Base-by-base conservation (phyloP, 2,888 invertebrate species). In the Heteromurus nitidus region DNA sequence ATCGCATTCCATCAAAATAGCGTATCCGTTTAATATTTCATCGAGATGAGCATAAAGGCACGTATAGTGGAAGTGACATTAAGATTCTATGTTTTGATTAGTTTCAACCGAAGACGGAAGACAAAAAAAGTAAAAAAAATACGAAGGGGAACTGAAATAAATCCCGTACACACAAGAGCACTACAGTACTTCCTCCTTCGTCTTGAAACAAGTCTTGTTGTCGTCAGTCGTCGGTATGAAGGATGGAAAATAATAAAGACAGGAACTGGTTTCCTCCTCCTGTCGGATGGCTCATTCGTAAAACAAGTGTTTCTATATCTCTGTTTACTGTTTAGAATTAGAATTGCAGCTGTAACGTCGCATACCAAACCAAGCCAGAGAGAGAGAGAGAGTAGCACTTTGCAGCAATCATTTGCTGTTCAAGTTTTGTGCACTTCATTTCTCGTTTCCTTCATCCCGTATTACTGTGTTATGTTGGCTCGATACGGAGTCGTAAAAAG, bases 31-130 rank as follows among this genome's bases (percentile, higher is more conserved):
- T n/a, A n/a, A 47, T 47, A 16, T 67, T 69, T 31, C 68, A 28
- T 69, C 47, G 24, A 47, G 47, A 16, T 26, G 36, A 42, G 24
- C 16, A 22, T 30, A 77, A 44, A 50, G 60, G 60, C 68, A 72
- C 65, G 65, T 70, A 73, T 11, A 65, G 80, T 72, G 73, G 60
- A 73, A 80, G 74, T 69, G 69, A 74, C 68, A 80, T 69, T 64
- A 73, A 69, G 80, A 80, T 74, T 62, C 28, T 26, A 20, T 72
- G 60, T 31, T 80, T 73, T 74, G 80, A 80, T 80, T 74, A 80
- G 74, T 80, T 65, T 69, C 20, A 74, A 74, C 73, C 68, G 69
- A 80, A 80, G 80, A 64, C 73, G 74, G 80, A 80, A 80, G 80
- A 80, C 58, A 62, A 80, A 36, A 36, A n/a, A 67, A 72, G 68